Evolutionary conservation across 2,797 vertebrate genomes (phyloP).

Genomic region (Enteromius treurensis): DNA sequence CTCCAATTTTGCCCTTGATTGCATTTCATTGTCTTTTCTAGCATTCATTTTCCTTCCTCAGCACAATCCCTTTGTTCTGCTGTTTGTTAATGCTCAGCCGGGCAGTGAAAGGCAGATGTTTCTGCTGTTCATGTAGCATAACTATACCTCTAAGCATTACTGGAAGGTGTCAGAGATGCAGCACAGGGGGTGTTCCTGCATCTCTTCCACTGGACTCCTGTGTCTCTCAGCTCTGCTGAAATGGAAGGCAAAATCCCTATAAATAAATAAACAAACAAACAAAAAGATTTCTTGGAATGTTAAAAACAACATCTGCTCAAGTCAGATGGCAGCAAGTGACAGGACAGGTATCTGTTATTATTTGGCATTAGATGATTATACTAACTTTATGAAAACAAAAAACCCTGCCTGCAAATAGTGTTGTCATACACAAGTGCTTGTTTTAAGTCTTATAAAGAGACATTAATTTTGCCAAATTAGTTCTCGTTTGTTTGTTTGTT

Average conservation of each 20-base stretch:
- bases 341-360: background rate
- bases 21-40: slow-evolving; percentile 45
- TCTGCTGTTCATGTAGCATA: slow-evolving; percentile 40
- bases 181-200: background rate
- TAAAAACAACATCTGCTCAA: slow-evolving; percentile 11
- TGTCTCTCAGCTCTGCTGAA: background rate
- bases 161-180: slow-evolving; percentile 16
- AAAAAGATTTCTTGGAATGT: background rate
- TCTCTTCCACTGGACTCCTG: background rate
- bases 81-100: slow-evolving; percentile 15
- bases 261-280: background rate
- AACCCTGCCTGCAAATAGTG: background rate
- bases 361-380: background rate
- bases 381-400: background rate
- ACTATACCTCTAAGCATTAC: slow-evolving; percentile 37
- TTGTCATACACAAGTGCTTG: background rate
- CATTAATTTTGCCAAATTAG: background rate
- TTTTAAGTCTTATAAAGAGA: background rate
- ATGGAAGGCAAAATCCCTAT: background rate
- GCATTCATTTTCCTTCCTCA: background rate
- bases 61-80: slow-evolving; percentile 21
- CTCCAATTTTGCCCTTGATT: slow-evolving; percentile 54
- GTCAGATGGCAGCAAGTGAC: background rate
- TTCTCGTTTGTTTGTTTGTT: background rate
- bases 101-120: slow-evolving; percentile 54